A percentile compares a stretch with the other conserved stretches of the same genome.
These are phyloP conservation scores for Erpobdella octoculata DNA, from an alignment of 2,888 invertebrate genomes.

Conservation along the genomic window DNA sequence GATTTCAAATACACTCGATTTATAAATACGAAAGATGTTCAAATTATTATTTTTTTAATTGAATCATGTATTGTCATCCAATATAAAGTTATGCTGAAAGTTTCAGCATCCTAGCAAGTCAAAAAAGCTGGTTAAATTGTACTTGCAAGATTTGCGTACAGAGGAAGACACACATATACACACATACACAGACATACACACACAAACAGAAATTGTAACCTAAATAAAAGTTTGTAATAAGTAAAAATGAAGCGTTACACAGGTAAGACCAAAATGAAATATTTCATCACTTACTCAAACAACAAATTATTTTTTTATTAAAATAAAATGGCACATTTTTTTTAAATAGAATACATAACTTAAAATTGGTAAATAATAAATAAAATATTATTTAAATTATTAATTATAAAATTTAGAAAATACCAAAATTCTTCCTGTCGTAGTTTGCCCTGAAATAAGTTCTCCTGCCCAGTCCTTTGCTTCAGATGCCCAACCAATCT, in stretches of 20 bases:
- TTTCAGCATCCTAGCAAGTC: no score
- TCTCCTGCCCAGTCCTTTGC: slow-evolving; percentile 99
- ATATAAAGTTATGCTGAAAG: no score
- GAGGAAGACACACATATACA: no score
- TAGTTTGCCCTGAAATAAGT: slow-evolving; percentile 98
- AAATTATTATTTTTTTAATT: no score
- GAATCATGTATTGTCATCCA: no score
- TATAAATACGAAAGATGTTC: no score
- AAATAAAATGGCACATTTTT: not conserved
- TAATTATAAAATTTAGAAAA: not conserved
- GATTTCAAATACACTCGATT: no score
- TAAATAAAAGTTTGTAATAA: no score
- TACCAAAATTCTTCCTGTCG: slow-evolving; percentile 73
- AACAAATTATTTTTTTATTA: not conserved
- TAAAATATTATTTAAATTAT: not conserved
- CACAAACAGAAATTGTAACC: no score
- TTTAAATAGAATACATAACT: not conserved
- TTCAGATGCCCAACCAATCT: slow-evolving; percentile 77
- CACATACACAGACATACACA: no score
- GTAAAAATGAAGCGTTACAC: not conserved
- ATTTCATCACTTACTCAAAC: not conserved
- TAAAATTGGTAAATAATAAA: not conserved
- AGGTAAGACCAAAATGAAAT: not conserved
- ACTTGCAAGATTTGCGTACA: no score
- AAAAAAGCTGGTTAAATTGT: no score